A percentile compares a stretch with the other conserved stretches of the same genome.
phyloP scores from a whole-genome alignment of 1,140 invertebrate genomes.

The Drosophila mayri region DNA sequence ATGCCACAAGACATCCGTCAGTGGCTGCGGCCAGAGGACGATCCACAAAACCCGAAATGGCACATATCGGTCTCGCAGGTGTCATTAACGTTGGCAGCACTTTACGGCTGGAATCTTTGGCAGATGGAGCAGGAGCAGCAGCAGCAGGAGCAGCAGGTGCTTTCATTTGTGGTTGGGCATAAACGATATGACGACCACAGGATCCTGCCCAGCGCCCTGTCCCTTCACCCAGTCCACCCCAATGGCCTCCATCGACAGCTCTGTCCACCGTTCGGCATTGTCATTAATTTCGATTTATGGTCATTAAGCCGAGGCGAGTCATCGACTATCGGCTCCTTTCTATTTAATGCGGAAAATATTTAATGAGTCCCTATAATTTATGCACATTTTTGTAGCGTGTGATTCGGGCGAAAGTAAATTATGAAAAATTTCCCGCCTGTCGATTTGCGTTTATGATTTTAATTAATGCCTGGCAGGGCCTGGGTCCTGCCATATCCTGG shows the following conservation, averaged over 20 bases:
- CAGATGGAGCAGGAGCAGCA: slow-evolving; percentile 1
- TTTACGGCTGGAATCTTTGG: slow-evolving; percentile 26
- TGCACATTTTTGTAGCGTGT: slow-evolving; percentile 53
- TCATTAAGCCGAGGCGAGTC: slow-evolving; percentile 70
- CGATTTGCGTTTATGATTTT: slow-evolving; percentile 67
- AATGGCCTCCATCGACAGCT: slow-evolving; percentile 2
- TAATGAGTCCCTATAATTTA: slow-evolving; percentile 76
- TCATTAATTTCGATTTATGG: slow-evolving; percentile 82
- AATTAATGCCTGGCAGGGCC: slow-evolving; percentile 56
- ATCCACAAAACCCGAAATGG: slow-evolving; percentile 56
- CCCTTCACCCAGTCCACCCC: slow-evolving; percentile 1
- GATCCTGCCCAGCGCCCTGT: not conserved
- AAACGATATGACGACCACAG: slow-evolving; percentile 43
- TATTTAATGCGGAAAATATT: slow-evolving; percentile 67
- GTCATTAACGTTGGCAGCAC: slow-evolving; percentile 70
- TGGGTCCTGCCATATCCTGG: slow-evolving; percentile 10
- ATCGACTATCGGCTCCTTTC: slow-evolving; percentile 56
- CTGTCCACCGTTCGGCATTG: slow-evolving; percentile 49
- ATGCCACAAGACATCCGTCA: slow-evolving; percentile 44
- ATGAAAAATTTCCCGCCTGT: slow-evolving; percentile 43
- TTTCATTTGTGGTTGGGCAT: slow-evolving; percentile 62
- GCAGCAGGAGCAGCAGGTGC: slow-evolving; percentile 60
- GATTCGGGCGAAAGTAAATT: slow-evolving; percentile 35
- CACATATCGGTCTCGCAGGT: slow-evolving; percentile 78
- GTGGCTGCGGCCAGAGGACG: slow-evolving; percentile 2